phyloP scores from a whole-genome alignment of 2,113 vertebrate species.

The Picathartes gymnocephalus region DNA sequence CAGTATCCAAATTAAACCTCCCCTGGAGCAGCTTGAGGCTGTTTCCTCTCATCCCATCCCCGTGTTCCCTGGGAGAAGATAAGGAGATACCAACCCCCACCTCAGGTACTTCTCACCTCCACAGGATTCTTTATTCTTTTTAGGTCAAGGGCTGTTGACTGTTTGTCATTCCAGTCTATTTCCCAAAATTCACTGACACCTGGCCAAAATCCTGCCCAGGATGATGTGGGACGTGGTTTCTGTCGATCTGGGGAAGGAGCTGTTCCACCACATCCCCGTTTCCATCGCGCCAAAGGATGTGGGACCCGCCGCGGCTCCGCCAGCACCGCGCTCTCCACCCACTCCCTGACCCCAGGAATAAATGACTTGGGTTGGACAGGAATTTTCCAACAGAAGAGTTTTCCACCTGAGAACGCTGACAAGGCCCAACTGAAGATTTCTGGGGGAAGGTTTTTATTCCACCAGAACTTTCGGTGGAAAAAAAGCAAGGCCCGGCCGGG shows the following conservation, averaged over 20 bases:
- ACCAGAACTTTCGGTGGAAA: slow-evolving; percentile 1
- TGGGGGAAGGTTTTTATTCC: background rate
- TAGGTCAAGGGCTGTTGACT: background rate
- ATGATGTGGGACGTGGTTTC: fast-evolving
- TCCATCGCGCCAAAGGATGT: background rate
- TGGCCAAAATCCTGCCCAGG: background rate
- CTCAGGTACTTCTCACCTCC: background rate
- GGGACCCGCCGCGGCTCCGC: background rate
- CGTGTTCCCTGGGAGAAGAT: background rate
- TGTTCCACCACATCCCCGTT: background rate
- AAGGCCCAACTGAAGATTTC: background rate
- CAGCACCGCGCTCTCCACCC: background rate
- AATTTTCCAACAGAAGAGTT: slow-evolving; percentile 20
- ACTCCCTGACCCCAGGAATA: background rate
- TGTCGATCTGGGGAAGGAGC: background rate
- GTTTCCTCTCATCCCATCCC: background rate
- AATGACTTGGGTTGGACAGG: background rate
- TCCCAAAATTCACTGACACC: fast-evolving
- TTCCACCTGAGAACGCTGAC: slow-evolving; percentile 17
- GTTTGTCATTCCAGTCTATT: background rate
- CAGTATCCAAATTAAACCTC: background rate
- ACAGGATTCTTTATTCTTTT: background rate
- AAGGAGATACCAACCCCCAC: background rate
- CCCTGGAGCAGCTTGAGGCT: background rate
- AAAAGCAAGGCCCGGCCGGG: background rate